A percentile compares a stretch with the other conserved stretches of the same genome.
Conservation (phyloP, 1,140 invertebrate species). For the Epicauta chinensis region DNA sequence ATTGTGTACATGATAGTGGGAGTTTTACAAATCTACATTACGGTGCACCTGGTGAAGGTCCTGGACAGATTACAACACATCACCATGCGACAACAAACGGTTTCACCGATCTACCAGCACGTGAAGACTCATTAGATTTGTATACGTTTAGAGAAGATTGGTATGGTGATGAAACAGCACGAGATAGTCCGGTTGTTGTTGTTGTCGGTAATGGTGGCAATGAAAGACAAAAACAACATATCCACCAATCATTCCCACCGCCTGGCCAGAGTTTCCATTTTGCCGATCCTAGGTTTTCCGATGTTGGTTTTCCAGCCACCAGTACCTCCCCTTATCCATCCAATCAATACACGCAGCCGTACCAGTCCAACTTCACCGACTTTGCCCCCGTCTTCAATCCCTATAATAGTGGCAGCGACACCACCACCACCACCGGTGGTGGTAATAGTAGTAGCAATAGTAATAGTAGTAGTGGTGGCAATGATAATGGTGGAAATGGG, state of each 20-base stretch:
- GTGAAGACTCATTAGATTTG: slow-evolving; percentile 58
- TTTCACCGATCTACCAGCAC: slow-evolving; percentile 45
- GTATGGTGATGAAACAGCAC: slow-evolving; percentile 54
- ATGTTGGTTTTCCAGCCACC: slow-evolving; percentile 29
- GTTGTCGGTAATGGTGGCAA: too few species aligned
- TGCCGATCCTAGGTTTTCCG: slow-evolving; percentile 29
- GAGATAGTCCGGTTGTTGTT: slow-evolving; percentile 28
- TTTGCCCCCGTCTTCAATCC: slow-evolving; percentile 52
- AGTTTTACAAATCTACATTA: slow-evolving; percentile 63
- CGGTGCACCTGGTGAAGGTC: slow-evolving; percentile 37
- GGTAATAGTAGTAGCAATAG: slow-evolving; percentile 22
- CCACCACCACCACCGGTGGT: slow-evolving; percentile 39
- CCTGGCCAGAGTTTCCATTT: slow-evolving; percentile 27
- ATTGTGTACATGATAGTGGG: slow-evolving; percentile 51
- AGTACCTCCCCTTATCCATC: slow-evolving; percentile 22
- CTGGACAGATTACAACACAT: slow-evolving; percentile 18
- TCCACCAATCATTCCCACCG: slow-evolving; percentile 28
- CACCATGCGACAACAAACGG: slow-evolving; percentile 15
- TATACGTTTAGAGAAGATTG: slow-evolving; percentile 62
- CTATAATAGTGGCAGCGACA: slow-evolving; percentile 41
- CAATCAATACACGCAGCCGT: slow-evolving; percentile 46
- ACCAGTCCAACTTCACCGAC: slow-evolving; percentile 47
- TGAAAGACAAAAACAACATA: slow-evolving; percentile 29
- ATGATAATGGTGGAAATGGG: too few species aligned
- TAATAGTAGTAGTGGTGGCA: too few species aligned